Evolutionary conservation across 2,797 vertebrate genomes (phyloP).

Genomic region (Labroides dimidiatus): DNA sequence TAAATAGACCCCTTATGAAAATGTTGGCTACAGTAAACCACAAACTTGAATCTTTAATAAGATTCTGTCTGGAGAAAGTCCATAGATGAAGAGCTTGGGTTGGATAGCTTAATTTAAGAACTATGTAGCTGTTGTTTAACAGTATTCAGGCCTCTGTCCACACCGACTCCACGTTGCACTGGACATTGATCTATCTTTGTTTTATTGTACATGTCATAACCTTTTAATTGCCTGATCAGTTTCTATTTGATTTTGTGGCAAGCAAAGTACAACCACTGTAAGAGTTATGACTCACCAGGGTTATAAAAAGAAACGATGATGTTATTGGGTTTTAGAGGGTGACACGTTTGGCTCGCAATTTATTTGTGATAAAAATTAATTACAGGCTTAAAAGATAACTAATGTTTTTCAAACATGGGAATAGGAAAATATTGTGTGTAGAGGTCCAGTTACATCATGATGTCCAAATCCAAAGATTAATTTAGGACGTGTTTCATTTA

Average conservation of each 20-base stretch:
- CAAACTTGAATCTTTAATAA: slow-evolving; percentile 20
- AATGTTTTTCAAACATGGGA: background rate
- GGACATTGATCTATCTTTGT: slow-evolving; percentile 54
- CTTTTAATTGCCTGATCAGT: slow-evolving; percentile 34
- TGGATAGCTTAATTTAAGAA: slow-evolving; percentile 13
- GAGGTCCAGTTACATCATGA: background rate
- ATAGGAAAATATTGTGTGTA: background rate
- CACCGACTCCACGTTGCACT: slow-evolving; percentile 7
- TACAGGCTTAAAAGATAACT: background rate
- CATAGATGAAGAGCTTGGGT: background rate
- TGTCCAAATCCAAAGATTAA: background rate
- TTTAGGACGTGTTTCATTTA: background rate
- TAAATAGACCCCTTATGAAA: slow-evolving; percentile 47
- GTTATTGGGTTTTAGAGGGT: background rate
- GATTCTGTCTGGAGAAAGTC: background rate
- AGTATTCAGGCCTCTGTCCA: background rate
- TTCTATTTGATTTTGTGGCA: slow-evolving; percentile 20
- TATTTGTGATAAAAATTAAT: slow-evolving; percentile 4
- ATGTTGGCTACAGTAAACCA: slow-evolving; percentile 34
- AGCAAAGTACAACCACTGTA: slow-evolving; percentile 48
- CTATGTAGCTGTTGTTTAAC: background rate
- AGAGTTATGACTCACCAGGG: slow-evolving; percentile 13
- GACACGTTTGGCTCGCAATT: background rate
- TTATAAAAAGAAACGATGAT: background rate
- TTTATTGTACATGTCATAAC: slow-evolving; percentile 34